phyloP scores from a whole-genome alignment of 2,888 invertebrate genomes.

The Tetropium fuscum region DNA sequence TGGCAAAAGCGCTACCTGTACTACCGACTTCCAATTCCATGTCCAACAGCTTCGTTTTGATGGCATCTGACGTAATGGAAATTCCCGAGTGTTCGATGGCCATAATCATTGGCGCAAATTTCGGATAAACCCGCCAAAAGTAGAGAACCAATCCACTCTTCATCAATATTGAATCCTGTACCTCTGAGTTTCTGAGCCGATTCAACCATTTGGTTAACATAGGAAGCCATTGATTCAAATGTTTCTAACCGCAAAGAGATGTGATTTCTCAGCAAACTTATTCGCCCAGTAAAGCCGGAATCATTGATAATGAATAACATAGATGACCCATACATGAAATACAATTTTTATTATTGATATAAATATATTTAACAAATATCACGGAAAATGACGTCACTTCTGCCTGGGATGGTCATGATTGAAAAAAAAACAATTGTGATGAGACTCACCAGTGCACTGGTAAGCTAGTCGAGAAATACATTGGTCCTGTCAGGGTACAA shows the following conservation, averaged over 20 bases:
- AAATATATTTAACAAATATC: no score
- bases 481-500: no score
- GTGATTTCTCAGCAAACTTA: constrained; percentile 40
- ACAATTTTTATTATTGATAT: no score
- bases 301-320: no score
- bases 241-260: constrained; percentile 46
- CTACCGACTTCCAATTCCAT: constrained; percentile 35
- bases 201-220: constrained; percentile 51
- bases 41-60: constrained; percentile 48
- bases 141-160: constrained; percentile 51
- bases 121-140: constrained; percentile 45
- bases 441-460: no score
- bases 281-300: constrained; percentile 49
- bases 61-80: constrained; percentile 37
- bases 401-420: no score
- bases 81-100: constrained; percentile 47
- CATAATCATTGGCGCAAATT: constrained; percentile 43
- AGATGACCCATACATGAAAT: no score
- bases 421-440: no score
- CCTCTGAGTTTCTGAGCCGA: constrained; percentile 47
- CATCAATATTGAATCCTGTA: constrained; percentile 49
- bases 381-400: no score
- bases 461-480: no score
- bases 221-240: constrained; percentile 44
- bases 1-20: constrained; percentile 24